Evolutionary conservation across 1,140 invertebrate genomes (phyloP).

Genomic region (Steinernema feltiae): DNA sequence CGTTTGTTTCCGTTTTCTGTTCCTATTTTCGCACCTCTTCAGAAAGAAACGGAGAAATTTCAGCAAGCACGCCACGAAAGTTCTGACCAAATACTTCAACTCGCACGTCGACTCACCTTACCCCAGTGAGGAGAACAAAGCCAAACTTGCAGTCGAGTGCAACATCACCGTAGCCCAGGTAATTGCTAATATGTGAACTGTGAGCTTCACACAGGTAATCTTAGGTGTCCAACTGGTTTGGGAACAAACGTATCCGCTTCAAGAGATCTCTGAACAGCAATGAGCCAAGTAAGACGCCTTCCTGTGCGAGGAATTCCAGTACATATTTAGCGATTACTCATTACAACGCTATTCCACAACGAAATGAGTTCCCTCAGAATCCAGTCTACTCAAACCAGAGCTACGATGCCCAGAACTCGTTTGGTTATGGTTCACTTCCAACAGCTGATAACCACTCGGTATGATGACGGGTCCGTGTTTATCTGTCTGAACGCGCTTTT

Average conservation of each 20-base stretch:
- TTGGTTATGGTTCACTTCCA: too few species aligned
- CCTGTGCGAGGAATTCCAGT: not conserved
- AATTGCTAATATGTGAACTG: not conserved
- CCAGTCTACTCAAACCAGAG: not conserved
- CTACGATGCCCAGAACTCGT: not conserved
- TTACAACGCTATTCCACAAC: not conserved
- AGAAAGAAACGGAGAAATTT: not conserved
- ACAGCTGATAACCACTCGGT: not conserved
- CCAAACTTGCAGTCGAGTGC: not conserved
- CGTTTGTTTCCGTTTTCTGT: not conserved
- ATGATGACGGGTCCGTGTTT: too few species aligned
- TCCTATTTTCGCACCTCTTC: not conserved
- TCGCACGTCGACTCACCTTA: not conserved
- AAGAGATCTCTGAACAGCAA: not conserved
- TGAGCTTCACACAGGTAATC: too few species aligned
- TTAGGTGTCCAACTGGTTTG: slow-evolving; percentile 3
- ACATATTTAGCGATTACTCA: not conserved
- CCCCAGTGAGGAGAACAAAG: not conserved
- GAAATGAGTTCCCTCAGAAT: not conserved
- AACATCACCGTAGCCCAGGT: slow-evolving; percentile 2
- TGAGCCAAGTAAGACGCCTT: not conserved
- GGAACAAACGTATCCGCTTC: not conserved
- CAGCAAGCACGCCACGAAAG: not conserved
- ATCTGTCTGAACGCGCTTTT: not conserved
- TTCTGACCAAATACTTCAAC: slow-evolving; percentile 8